Conservation (phyloP, 2,113 vertebrate genomes). For the Plecotus auritus region DNA sequence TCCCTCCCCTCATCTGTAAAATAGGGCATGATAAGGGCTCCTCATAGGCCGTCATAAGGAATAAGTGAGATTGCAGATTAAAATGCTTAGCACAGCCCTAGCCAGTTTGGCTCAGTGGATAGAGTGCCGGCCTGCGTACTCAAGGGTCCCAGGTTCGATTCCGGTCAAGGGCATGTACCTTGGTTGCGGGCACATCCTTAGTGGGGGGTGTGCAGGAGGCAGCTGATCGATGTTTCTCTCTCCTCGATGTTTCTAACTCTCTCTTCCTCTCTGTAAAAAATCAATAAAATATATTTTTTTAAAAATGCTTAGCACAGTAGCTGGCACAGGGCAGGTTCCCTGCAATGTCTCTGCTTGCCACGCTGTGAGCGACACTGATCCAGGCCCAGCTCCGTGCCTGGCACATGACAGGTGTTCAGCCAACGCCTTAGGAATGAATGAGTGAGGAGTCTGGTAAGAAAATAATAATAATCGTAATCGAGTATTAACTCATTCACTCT, state of each 20-base stretch:
- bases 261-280: too few species aligned
- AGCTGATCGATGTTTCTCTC: too few species aligned
- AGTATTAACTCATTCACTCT: neutral
- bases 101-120: too few species aligned
- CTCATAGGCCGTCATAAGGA: neutral
- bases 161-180: too few species aligned
- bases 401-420: neutral
- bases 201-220: too few species aligned
- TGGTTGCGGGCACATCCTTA: too few species aligned
- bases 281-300: too few species aligned
- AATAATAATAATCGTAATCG: neutral
- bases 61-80: neutral
- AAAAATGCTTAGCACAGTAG: neutral
- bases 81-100: neutral
- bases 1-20: neutral
- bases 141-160: too few species aligned
- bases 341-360: neutral
- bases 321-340: neutral
- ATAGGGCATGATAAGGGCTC: neutral
- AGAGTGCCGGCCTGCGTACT: too few species aligned
- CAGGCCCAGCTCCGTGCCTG: neutral
- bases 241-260: too few species aligned
- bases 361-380: neutral
- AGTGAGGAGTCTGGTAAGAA: neutral
- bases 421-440: neutral